Percentiles rank a stretch among this genome's conserved stretches.
These are phyloP conservation scores for Cataglyphis livida DNA, from an alignment of 2,888 invertebrate species.

Conservation along the genomic window DNA sequence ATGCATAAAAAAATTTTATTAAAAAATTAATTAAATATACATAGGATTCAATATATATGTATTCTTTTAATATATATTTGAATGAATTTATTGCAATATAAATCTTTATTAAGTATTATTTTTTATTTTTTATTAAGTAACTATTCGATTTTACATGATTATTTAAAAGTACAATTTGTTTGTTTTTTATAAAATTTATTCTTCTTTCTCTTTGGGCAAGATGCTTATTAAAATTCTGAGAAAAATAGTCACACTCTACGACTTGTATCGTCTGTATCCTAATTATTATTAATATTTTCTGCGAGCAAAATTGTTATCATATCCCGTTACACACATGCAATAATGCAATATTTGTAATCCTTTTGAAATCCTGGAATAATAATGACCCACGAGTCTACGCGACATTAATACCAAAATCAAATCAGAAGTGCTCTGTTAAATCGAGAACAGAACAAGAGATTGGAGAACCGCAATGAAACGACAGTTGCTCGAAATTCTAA, in stretches of 20 bases:
- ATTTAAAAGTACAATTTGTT: slow-evolving; percentile 23
- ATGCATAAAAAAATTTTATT: not conserved
- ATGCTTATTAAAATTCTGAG: not conserved
- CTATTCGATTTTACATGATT: not conserved
- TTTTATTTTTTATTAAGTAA: not conserved
- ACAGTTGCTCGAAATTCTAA: slow-evolving; percentile 19
- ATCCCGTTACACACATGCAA: not conserved
- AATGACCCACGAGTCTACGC: slow-evolving; percentile 12
- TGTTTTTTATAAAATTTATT: not conserved
- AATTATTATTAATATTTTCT: slow-evolving; percentile 8
- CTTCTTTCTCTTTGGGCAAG: not conserved
- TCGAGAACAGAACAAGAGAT: slow-evolving; percentile 21
- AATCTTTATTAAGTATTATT: not conserved
- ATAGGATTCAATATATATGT: not conserved
- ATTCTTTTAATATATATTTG: not conserved
- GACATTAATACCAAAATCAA: slow-evolving; percentile 38
- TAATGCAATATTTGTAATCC: slow-evolving; percentile 30
- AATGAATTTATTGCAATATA: not conserved
- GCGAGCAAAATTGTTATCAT: not conserved
- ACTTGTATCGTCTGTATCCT: slow-evolving; percentile 21
- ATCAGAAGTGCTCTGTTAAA: slow-evolving; percentile 29
- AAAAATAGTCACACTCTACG: not conserved
- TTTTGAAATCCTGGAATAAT: slow-evolving; percentile 29
- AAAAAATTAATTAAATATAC: not conserved
- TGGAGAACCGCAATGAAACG: slow-evolving; percentile 1